phyloP scores from a whole-genome alignment of 2,113 vertebrate species.

The Phoxinus phoxinus region DNA sequence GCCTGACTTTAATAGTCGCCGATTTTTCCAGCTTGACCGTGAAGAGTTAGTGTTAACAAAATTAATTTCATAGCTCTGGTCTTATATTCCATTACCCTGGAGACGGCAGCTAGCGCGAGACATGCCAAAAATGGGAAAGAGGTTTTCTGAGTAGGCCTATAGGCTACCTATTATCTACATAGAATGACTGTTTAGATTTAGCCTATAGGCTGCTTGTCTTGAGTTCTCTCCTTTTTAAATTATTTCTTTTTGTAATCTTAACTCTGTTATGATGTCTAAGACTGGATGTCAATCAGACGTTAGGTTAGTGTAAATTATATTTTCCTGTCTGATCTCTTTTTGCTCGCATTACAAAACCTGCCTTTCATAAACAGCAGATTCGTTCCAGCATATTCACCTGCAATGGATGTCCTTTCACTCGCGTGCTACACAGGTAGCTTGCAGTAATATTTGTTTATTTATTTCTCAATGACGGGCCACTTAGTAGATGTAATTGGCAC shows the following conservation, averaged over 20 bases:
- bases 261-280: neutral
- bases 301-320: neutral
- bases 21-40: conserved; percentile 81
- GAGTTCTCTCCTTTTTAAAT: too few relatives aligned
- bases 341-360: neutral
- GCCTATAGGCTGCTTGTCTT: too few relatives aligned
- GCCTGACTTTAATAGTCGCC: conserved; percentile 77
- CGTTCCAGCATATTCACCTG: neutral
- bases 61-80: conserved; percentile 87
- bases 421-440: conserved; percentile 46
- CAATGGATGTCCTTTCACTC: neutral
- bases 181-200: neutral
- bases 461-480: conserved; percentile 73
- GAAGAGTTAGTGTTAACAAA: conserved; percentile 82
- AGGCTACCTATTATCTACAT: neutral
- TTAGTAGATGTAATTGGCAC: conserved; percentile 83
- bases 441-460: conserved; percentile 66
- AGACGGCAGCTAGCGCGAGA: conserved; percentile 79
- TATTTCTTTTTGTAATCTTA: neutral
- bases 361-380: neutral
- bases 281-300: neutral
- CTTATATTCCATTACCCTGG: conserved; percentile 84
- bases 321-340: neutral
- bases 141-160: conserved; percentile 43
- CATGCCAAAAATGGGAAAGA: conserved; percentile 68